Base-by-base conservation (phyloP, 2,888 invertebrate species). In the Zaprionus lineosus region DNA sequence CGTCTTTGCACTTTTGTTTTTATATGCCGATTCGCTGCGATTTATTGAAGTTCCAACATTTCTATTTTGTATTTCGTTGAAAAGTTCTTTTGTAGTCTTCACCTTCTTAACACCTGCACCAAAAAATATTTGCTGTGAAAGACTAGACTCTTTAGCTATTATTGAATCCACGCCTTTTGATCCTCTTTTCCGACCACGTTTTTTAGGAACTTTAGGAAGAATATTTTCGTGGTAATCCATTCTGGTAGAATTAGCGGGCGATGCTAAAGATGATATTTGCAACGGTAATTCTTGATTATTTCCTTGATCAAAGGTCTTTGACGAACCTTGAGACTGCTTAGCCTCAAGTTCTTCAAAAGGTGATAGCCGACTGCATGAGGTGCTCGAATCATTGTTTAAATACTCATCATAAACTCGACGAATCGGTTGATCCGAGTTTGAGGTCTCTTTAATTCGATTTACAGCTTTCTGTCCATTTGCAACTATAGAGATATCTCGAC, bases 141-240 rank as follows among this genome's bases (percentile, higher is more conserved):
- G 67, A 37, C 86, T 86, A 0, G 84, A 76, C 37, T 87, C 85
- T 53, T 87, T 86, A 1, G 88, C 89, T 19, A 89, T 84, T n/a
- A 88, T 57, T 0, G 87, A 85, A 60, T 90, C 90, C 3, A 88
- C 84, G 1, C 89, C 90, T 37, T 88, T 89, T 1, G 90, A 90
- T 0, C 90, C 90, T 53, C 90, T 90, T 62, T 90, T 90, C 0
- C 90, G 86, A 0, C 90, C 90, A 7, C 90, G 84, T 46, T 88
- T 89, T 62, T 88, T 89, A 9, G 88, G 88, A 33, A 75, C 41
- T 55, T 67, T 52, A 3, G 44, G 50, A 5, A 36, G 19, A 21
- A 31, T 37, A 6, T 41, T 53, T 11, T 47, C 46, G 9, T 28
- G 18, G 6, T 18, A 44, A 21, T 16, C 44, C 6, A 18, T 7